phyloP scores from a whole-genome alignment of 2,888 invertebrate species.

The Protonemura montana region DNA sequence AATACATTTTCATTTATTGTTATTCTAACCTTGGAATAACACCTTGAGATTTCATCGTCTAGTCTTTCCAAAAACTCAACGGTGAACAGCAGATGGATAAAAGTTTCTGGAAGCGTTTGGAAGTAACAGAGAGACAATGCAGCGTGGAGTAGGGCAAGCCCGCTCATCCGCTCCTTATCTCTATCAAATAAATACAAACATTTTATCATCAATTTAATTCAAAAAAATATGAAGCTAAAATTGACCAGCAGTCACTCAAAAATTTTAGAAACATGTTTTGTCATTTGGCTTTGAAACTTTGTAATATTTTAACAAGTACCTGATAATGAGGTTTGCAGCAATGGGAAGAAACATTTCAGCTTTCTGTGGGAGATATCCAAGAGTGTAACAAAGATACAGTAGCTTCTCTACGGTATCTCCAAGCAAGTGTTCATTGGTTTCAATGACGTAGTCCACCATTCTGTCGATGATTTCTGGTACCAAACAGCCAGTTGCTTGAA shows the following conservation, averaged over 20 bases:
- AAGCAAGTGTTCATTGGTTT: slow-evolving; percentile 59
- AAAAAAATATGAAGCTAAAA: too few species aligned
- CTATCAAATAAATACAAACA: slow-evolving; percentile 56
- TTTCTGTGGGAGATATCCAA: slow-evolving; percentile 62
- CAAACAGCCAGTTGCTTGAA: slow-evolving; percentile 57
- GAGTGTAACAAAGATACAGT: slow-evolving; percentile 61
- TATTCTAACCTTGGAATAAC: slow-evolving; percentile 66
- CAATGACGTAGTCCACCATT: slow-evolving; percentile 59
- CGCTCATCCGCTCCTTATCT: slow-evolving; percentile 64
- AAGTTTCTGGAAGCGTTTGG: slow-evolving; percentile 61
- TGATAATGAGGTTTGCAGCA: slow-evolving; percentile 59
- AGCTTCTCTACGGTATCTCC: slow-evolving; percentile 64
- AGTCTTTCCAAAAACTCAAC: slow-evolving; percentile 67
- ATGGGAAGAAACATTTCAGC: slow-evolving; percentile 57
- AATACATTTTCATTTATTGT: too few species aligned
- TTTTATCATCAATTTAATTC: background rate
- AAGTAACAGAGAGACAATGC: slow-evolving; percentile 65
- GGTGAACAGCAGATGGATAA: slow-evolving; percentile 66
- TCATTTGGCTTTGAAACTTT: too few species aligned
- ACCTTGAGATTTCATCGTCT: slow-evolving; percentile 65
- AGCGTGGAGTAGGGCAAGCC: slow-evolving; percentile 63
- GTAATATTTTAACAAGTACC: too few species aligned
- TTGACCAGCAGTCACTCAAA: too few species aligned
- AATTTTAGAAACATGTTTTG: too few species aligned
- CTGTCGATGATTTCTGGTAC: slow-evolving; percentile 49